Evolutionary conservation across 2,888 invertebrate genomes (phyloP).

Genomic region (Ferrisia virgata): DNA sequence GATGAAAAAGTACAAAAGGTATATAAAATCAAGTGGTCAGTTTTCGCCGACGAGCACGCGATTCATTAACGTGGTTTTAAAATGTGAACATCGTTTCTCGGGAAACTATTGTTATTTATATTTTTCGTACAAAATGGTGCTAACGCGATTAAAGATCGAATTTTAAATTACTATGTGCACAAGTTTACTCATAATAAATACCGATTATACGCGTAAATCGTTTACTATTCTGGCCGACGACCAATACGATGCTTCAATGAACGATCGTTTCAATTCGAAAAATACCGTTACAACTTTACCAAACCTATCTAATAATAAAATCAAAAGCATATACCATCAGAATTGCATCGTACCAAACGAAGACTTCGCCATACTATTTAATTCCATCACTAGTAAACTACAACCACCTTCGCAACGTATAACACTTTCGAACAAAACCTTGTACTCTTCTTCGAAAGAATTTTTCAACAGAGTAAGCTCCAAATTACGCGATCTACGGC

Average conservation of each 20-base stretch:
- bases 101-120: neutral
- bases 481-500: neutral
- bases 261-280: neutral
- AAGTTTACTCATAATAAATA: neutral
- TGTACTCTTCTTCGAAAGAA: slow-evolving; percentile 21
- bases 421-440: slow-evolving; percentile 58
- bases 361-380: slow-evolving; percentile 10
- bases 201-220: slow-evolving; percentile 22
- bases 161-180: neutral
- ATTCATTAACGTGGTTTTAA: neutral
- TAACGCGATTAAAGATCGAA: neutral
- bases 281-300: slow-evolving; percentile 62
- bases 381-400: neutral
- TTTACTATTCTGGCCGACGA: slow-evolving; percentile 38
- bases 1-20: neutral
- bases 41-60: slow-evolving; percentile 21
- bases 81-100: neutral
- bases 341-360: slow-evolving; percentile 21
- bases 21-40: slow-evolving; percentile 30
- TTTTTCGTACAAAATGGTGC: neutral
- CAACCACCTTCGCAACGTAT: neutral
- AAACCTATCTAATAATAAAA: too few relatives aligned
- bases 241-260: neutral
- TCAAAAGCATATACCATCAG: slow-evolving; percentile 30
- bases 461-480: slow-evolving; percentile 31